Evolutionary conservation across 2,113 vertebrate genomes (phyloP), one percentile per base, ranked within the genome.

Genomic region (Oreamnos americanus): DNA sequence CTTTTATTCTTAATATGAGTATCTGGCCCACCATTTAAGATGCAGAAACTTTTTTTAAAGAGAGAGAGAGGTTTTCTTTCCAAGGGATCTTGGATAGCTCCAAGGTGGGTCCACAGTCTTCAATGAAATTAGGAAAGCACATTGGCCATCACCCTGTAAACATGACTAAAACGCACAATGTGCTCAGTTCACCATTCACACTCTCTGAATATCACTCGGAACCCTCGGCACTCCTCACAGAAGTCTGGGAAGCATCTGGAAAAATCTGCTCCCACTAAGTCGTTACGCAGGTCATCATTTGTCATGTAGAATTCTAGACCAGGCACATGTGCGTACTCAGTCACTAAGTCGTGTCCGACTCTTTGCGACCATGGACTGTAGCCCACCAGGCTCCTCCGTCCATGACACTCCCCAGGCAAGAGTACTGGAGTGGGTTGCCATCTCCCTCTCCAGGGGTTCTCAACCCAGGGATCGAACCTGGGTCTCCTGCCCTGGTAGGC

Each of bases 271-370:
- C 49, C 39, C 28, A 39, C 25, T 28, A 45, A 90, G 45, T 15
- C 82, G 10, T 49, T 79, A 53, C 8, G 7, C 62, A 83, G 45
- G 36, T 86, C 49, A 39, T 47, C 86, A 11, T 71, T 88, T 26
- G 71, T 16, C 45, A 88, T 47, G 6, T 49, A 12, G 58, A 28
- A 33, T 94, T 96, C 87, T 26, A 51, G 51, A 89, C 60, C 6
- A 1, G 39, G 12, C 23, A 76, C 2, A 12, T 0, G 1, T 26
- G 3, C 0, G 0, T 43, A 1, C 23, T 76, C 71, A 76, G 36
- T 26, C 1, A 0, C 36, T 43, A 76, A 76, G 71, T 26, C 3
- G 0, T 43, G 71, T 76, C 23, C 1, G 2, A 76, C 71, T 26
- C 12, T 74, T 74, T 7, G 71, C 0, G 1, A 15, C 23, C 71